phyloP scores from a whole-genome alignment of 35 echinoderm and acorn worm species.

The Lytechinus variegatus region DNA sequence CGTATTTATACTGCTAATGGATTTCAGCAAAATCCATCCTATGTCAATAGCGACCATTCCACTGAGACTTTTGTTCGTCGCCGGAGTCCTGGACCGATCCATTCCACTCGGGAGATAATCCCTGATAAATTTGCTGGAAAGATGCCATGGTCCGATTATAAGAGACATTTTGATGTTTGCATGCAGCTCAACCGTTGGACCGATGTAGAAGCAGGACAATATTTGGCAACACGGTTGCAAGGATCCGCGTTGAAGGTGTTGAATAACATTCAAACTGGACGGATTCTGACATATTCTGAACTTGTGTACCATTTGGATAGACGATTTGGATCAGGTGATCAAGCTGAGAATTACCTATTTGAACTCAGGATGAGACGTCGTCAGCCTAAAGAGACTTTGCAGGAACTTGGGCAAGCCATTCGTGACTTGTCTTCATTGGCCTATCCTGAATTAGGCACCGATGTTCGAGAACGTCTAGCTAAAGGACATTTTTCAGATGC shows the following conservation, averaged over 20 bases:
- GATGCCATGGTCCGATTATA: neutral
- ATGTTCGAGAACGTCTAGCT: conserved; percentile 58
- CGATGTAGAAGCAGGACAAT: neutral
- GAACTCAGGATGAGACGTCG: neutral
- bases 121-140: neutral
- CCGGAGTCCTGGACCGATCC: neutral
- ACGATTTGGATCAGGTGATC: neutral
- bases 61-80: neutral
- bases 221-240: neutral
- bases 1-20: neutral
- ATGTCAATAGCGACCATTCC: neutral
- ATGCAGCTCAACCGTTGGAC: neutral
- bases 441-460: conserved; percentile 45
- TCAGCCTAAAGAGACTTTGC: conserved; percentile 42
- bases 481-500: conserved; percentile 58
- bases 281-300: neutral
- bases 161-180: conserved; percentile 8
- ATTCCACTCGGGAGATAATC: neutral
- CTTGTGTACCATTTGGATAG: neutral
- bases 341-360: conserved; percentile 5
- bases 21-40: neutral
- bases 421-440: conserved; percentile 54
- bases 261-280: conserved; percentile 5
- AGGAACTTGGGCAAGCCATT: conserved; percentile 59
- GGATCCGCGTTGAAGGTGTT: neutral